Evolutionary conservation across 2,888 invertebrate species (phyloP), one percentile per base, ranked within the genome.

Genomic region (Drosophila borealis): DNA sequence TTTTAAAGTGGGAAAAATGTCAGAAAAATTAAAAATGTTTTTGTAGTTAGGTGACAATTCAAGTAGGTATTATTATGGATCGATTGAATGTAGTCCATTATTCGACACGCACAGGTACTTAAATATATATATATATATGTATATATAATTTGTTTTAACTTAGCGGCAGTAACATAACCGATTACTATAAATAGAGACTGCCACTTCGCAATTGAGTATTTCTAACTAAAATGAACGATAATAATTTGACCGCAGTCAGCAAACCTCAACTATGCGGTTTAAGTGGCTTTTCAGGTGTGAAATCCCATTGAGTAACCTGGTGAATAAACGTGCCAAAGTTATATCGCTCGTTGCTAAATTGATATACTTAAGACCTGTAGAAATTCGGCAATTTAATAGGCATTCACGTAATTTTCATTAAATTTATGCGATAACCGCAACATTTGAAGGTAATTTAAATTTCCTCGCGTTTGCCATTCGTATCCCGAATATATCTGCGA

Each of bases 351-450:
- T 10, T 6, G 11, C 19, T n/a, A 53, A 53, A 9, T 44, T 21
- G 10, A n/a, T 13, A 14, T 11, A 10, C 17, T 14, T n/a, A 34
- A 9, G 19, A 13, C 4, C 13, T 10, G 11, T 19, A 10, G 13
- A 59, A 25, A 11, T 25, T 34, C 14, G 6, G 3, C 36, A 17
- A 10, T 2, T 41, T 34, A 10, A 11, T n/a, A 42, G 17, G 53
- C 19, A 49, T 53, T 57, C 39, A 11, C 9, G 29, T 33, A 41
- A 33, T 54, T 65, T 66, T 41, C 17, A 54, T 65, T 53, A 46
- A 37, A 65, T 34, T 65, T 53, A 50, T 49, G 68, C 74, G 53
- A 55, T 71, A 55, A 68, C 74, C 60, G 69, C 54, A 60, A 29
- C 51, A 55, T 68, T 41, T 17, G 14, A 57, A 63, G 57, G 54